Percentiles rank a stretch among this genome's conserved stretches.
Evolutionary conservation across 2,888 invertebrate species (phyloP).

Genomic region (Nudaria mundana): DNA sequence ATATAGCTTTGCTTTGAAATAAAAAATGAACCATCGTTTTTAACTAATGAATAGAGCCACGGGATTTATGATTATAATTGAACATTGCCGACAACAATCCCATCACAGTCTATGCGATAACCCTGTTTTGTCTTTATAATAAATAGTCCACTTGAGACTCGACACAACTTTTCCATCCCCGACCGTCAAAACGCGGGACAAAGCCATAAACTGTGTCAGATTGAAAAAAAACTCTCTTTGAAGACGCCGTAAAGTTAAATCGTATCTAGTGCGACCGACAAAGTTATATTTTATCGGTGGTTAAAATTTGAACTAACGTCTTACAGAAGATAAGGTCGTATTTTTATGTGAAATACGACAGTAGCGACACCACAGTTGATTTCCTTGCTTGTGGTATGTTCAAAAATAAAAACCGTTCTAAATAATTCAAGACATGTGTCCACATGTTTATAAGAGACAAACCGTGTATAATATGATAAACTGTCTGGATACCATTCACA

Average conservation of each 20-base stretch:
- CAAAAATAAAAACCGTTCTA: slow-evolving; percentile 65
- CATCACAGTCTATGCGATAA: slow-evolving; percentile 32
- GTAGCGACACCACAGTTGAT: slow-evolving; percentile 1
- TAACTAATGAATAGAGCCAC: no score
- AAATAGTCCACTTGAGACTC: slow-evolving; percentile 35
- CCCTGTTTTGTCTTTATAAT: slow-evolving; percentile 33
- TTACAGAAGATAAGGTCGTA: neutral
- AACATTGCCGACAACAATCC: slow-evolving; percentile 18
- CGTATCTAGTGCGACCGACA: slow-evolving; percentile 24
- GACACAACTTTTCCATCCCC: slow-evolving; percentile 45
- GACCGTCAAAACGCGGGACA: slow-evolving; percentile 55
- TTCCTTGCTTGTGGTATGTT: slow-evolving; percentile 31
- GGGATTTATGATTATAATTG: slow-evolving; percentile 28
- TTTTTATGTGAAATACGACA: neutral
- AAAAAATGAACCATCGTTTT: no score
- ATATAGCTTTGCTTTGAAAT: no score
- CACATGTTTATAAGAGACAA: slow-evolving; percentile 65
- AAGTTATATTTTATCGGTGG: neutral
- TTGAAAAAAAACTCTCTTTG: slow-evolving; percentile 67
- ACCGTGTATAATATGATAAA: slow-evolving; percentile 72
- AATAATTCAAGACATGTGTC: slow-evolving; percentile 74
- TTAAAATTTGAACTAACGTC: neutral
- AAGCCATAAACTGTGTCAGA: slow-evolving; percentile 74
- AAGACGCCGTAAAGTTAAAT: slow-evolving; percentile 67
- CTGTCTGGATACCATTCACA: slow-evolving; percentile 36